Evolutionary conservation across 2,113 vertebrate genomes (phyloP), one percentile per base, ranked within the genome.

Genomic region (Sardina pilchardus): DNA sequence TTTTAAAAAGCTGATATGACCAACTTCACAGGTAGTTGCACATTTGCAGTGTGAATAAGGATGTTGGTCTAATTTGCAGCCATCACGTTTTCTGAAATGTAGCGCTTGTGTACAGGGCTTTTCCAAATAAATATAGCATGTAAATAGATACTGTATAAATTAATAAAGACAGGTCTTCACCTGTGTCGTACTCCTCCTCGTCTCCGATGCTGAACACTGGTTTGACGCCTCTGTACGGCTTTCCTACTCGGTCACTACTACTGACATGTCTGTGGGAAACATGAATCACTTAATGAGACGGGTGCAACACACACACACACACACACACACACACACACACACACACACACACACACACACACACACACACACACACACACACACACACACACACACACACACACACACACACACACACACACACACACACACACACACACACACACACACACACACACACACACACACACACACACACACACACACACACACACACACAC

Each of bases 131-230:
- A 50, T 3, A 16, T 0, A 24, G 19, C 19, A 53, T 53, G 4
- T 19, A 4, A 53, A 53, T 26, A 9, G 3, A n/a, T 71, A 7
- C n/a, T 10, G 34, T 30, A 26, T 71, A 26, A 71, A 71, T 30
- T 0, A 21, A n/a, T 8, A 9, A 0, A 0, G 5, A 9, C 44
- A 45, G 44, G 44, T 0, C 0, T 1, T 75, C 89, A 99, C 98
- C 98, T 90, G 98, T 99, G 88, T 99, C 98, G 0, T 98, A 99
- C 83, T 99, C 98, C 82, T 99, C 98, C 93, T 99, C 98, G 87
- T 99, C 98, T 6, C 95, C 98, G 0, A 99, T 99, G 92, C 98
- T 99, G 94, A 99, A 99, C 34, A 99, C 98, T 0, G 98, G 98
- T 88, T 99, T 99, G 21, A 99, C 98, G 0, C 98, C 98, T 9